Percentiles rank a stretch among this genome's conserved stretches.
phyloP scores from a whole-genome alignment of 2,888 invertebrate species.

The Celastrina argiolus region DNA sequence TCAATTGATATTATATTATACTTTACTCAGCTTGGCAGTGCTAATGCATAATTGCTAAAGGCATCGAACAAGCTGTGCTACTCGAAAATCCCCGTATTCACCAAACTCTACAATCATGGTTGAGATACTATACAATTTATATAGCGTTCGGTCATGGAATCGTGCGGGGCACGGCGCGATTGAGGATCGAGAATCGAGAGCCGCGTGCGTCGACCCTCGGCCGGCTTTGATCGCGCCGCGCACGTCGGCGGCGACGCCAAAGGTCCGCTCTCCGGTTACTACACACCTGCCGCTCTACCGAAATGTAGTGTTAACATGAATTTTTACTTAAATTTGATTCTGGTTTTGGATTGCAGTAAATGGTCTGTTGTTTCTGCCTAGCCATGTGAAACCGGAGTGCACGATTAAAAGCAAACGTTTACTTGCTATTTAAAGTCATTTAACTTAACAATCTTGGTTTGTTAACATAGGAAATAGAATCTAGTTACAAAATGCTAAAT shows the following conservation, averaged over 20 bases:
- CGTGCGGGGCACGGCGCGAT: constrained; percentile 44
- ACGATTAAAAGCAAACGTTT: too few species aligned
- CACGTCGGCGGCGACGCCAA: constrained; percentile 43
- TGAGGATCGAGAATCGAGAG: constrained; percentile 47
- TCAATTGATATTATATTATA: too few species aligned
- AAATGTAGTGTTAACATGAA: constrained; percentile 24
- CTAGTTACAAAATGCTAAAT: too few species aligned
- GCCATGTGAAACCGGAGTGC: too few species aligned
- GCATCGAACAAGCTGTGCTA: neutral
- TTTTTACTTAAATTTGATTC: neutral
- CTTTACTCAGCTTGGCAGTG: neutral
- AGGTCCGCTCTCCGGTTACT: constrained; percentile 42
- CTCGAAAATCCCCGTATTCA: neutral
- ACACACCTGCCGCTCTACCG: constrained; percentile 44
- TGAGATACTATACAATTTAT: neutral
- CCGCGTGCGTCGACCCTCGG: constrained; percentile 72
- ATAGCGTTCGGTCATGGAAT: constrained; percentile 30
- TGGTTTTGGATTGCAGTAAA: constrained; percentile 2
- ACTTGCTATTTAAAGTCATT: too few species aligned
- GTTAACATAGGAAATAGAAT: too few species aligned
- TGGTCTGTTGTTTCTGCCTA: neutral
- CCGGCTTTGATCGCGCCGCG: constrained; percentile 64
- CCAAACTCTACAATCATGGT: neutral
- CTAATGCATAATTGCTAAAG: neutral
- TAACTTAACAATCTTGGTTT: too few species aligned